phyloP scores from a whole-genome alignment of 1,140 invertebrate genomes.

The Paralvinella palmiformis region DNA sequence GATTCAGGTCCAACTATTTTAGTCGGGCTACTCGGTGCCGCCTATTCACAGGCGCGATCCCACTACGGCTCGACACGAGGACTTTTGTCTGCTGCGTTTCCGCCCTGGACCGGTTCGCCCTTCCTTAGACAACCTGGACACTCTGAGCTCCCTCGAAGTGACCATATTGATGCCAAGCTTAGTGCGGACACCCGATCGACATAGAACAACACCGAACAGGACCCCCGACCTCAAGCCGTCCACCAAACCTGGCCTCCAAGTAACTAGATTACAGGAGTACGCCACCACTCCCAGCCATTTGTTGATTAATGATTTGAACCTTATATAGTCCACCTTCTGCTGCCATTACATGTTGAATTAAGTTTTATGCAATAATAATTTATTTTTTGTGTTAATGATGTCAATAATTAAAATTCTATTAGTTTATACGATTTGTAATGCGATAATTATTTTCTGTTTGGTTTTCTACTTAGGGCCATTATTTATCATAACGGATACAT shows the following conservation, averaged over 20 bases:
- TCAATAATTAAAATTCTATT: too few species aligned
- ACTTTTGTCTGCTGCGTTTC: constrained; percentile 95
- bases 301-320: too few species aligned
- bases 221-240: constrained; percentile 78
- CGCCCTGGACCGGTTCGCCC: constrained; percentile 91
- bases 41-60: constrained; percentile 93
- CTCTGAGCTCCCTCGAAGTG: constrained; percentile 66
- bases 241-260: constrained; percentile 77
- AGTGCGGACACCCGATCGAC: constrained; percentile 58
- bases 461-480: too few species aligned
- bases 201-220: constrained; percentile 49
- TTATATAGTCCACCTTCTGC: too few species aligned
- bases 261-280: constrained; percentile 88
- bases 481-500: too few species aligned
- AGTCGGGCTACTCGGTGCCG: constrained; percentile 71
- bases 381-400: too few species aligned
- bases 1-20: constrained; percentile 76
- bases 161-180: constrained; percentile 88
- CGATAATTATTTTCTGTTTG: too few species aligned
- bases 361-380: too few species aligned
- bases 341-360: too few species aligned
- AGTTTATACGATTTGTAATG: too few species aligned
- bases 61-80: constrained; percentile 93
- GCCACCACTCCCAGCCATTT: constrained; percentile 46
- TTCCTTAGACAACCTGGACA: constrained; percentile 83